Evolutionary conservation across 2,797 vertebrate species (phyloP).

Genomic region (Syngnathus acus): DNA sequence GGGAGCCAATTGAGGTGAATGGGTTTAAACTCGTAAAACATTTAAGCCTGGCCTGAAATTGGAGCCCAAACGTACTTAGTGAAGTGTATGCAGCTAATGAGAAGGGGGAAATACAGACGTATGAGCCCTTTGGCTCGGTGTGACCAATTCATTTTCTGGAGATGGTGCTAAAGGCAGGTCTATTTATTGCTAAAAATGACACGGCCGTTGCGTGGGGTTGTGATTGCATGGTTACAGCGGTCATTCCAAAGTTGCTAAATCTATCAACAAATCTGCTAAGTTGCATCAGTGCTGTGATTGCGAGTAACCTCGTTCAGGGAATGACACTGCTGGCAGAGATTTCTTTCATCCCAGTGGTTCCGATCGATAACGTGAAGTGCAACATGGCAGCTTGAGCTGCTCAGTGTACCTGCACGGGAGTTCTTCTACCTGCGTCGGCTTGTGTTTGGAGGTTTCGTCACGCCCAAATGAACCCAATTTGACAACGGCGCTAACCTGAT

Average conservation of each 20-base stretch:
- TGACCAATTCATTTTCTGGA: not conserved
- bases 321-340: not conserved
- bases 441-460: conserved; percentile 53
- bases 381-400: conserved; percentile 2
- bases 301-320: not conserved
- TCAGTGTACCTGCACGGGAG: conserved; percentile 6
- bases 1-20: conserved; percentile 42
- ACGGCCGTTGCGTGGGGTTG: not conserved
- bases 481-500: conserved; percentile 56
- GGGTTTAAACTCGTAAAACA: conserved; percentile 58
- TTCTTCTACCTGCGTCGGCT: conserved; percentile 37
- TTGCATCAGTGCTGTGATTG: not conserved
- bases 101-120: conserved; percentile 21
- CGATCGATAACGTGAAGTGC: conserved; percentile 25
- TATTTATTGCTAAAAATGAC: not conserved
- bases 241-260: not conserved
- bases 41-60: conserved; percentile 51
- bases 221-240: not conserved
- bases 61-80: conserved; percentile 46
- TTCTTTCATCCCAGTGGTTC: conserved; percentile 4
- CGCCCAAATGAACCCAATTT: conserved; percentile 62
- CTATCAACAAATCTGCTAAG: not conserved
- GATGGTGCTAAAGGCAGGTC: not conserved
- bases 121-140: not conserved
- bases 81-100: conserved; percentile 39